Percentiles rank a stretch among this genome's conserved stretches.
Evolutionary conservation across 2,888 invertebrate genomes (phyloP).

Genomic region (Arge pagana): DNA sequence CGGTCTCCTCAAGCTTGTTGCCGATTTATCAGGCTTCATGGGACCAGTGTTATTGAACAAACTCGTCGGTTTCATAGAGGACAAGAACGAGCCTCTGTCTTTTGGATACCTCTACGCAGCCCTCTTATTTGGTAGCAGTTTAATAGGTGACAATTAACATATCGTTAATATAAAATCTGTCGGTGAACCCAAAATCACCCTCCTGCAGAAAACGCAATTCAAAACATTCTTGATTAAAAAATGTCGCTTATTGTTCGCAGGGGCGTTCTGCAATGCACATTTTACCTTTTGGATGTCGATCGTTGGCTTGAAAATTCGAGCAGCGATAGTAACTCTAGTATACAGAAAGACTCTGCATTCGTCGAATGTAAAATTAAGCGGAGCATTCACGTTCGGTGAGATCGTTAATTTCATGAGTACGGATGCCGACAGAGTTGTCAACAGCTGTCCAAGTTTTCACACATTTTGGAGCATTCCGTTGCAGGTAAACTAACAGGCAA

Average conservation of each 20-base stretch:
- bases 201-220: background rate
- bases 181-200: too few species aligned
- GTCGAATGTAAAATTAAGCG: constrained; percentile 48
- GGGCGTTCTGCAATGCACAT: constrained; percentile 82
- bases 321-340: constrained; percentile 80
- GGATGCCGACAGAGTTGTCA: constrained; percentile 93
- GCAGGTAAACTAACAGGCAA: constrained; percentile 63
- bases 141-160: constrained; percentile 65
- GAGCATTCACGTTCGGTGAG: constrained; percentile 73
- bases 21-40: constrained; percentile 84
- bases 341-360: constrained; percentile 71
- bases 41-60: constrained; percentile 87
- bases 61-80: constrained; percentile 79
- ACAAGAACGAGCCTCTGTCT: constrained; percentile 68
- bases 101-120: constrained; percentile 70
- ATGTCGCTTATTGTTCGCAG: constrained; percentile 53
- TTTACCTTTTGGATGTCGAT: constrained; percentile 87
- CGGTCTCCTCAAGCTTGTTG: constrained; percentile 79
- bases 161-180: constrained; percentile 29
- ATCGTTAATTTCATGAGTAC: constrained; percentile 97
- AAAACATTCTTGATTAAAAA: background rate
- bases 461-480: constrained; percentile 96
- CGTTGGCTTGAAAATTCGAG: constrained; percentile 85
- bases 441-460: constrained; percentile 95
- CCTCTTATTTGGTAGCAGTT: constrained; percentile 68